Evolutionary conservation across 1,140 invertebrate species (phyloP), one percentile per base, ranked within the genome.

Genomic region (Brachystomella parvula): DNA sequence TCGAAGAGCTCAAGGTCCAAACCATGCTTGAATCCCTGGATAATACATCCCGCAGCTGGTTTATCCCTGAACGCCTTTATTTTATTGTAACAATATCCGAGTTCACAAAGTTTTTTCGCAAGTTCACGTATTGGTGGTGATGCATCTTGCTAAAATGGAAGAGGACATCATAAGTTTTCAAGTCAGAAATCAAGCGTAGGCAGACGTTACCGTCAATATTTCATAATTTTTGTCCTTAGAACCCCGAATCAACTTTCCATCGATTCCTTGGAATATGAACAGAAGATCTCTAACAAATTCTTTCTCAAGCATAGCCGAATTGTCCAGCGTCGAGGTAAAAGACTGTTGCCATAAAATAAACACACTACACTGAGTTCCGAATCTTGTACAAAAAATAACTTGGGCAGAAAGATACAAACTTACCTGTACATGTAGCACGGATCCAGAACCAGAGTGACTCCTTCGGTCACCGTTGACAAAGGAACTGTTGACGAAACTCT

Each of bases 1-100:
- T 90, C 87, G 1, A 85, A 87, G 0, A 97, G 79, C 77, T 96
- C 89, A 67, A 88, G 83, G 72, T 88, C 85, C 32, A 96, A 79
- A 6, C 87, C 89, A n/a, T 89, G 83, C 61, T 91, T 87, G 70
- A 96, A 86, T 65, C 91, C 91, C 79, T 94, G 90, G 30, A 87
- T 86, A 71, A 94, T 87, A 53, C 89, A 79, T 33, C 92, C 92
- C 76, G 73, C 75, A 64, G 71, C 78, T 79, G 80, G 85, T 66
- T 75, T 73, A 32, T 83, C 78, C 58, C 87, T 86, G 75, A 86
- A 87, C 67, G 83, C 81, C 53, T 82, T 81, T 26, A 96, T 82
- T 68, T 87, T 82, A 76, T 88, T 89, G 75, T 94, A 89, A 62
- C 95, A 82, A 81, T 89, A 91, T 1, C 94, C 93, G 44, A 95